Percentiles rank a stretch among this genome's conserved stretches.
Evolutionary conservation across 2,797 vertebrate species (phyloP).

Genomic region (Mus caroli): DNA sequence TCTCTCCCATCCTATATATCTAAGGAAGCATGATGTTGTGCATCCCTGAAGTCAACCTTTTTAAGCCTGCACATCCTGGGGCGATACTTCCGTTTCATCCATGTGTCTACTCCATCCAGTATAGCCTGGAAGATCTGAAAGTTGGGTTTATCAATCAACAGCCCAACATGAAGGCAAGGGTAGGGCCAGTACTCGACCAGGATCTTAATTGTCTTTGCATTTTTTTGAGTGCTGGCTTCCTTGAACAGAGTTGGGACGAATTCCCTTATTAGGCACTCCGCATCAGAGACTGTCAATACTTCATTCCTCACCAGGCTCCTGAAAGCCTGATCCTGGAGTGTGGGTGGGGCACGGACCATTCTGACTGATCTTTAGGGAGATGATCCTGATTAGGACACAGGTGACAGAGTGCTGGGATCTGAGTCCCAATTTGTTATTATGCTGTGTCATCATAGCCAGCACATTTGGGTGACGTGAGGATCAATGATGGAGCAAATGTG

Average conservation of each 20-base stretch:
- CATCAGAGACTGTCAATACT: not conserved
- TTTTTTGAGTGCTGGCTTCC: not conserved
- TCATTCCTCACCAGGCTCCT: not conserved
- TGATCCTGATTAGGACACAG: not conserved
- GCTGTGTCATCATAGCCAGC: not conserved
- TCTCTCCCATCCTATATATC: not conserved
- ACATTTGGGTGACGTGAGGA: not conserved
- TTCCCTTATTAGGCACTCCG: fast-evolving
- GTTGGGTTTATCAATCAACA: not conserved
- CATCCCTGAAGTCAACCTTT: not conserved
- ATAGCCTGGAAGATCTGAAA: not conserved
- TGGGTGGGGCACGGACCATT: not conserved
- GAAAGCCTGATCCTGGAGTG: not conserved
- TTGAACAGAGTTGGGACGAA: not conserved
- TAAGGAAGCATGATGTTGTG: not conserved
- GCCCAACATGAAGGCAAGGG: not conserved
- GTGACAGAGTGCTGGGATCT: too few relatives aligned
- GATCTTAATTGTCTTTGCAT: not conserved
- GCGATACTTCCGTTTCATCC: not conserved
- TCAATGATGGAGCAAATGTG: not conserved
- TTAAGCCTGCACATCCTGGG: not conserved
- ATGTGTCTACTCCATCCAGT: not conserved
- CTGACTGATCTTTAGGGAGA: not conserved
- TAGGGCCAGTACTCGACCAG: not conserved
- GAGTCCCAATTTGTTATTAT: too few relatives aligned